Evolutionary conservation across 1,140 invertebrate genomes (phyloP).

Genomic region (Episyrphus balteatus): DNA sequence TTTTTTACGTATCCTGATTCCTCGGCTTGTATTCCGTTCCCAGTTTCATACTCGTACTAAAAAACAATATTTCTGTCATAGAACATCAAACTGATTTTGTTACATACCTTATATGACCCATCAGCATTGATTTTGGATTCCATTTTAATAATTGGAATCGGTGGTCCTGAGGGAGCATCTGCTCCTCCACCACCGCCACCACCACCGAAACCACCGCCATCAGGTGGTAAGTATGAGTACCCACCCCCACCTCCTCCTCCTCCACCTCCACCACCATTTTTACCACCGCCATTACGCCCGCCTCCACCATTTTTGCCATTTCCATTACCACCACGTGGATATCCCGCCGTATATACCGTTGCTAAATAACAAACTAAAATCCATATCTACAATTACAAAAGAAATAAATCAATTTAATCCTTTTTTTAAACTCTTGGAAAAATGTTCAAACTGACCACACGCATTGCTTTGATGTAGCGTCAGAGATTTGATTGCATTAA

Average conservation of each 20-base stretch:
- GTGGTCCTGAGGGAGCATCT: constrained; percentile 1
- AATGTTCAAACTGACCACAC: too few relatives aligned
- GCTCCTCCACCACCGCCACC: constrained; percentile 4
- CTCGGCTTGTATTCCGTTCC: constrained; percentile 54
- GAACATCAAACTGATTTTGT: background rate
- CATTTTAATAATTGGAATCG: constrained; percentile 48
- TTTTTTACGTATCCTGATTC: constrained; percentile 58
- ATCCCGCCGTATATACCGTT: background rate
- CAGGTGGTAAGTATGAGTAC: constrained; percentile 18
- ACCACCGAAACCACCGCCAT: constrained; percentile 10
- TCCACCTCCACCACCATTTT: constrained; percentile 5
- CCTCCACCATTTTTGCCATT: constrained; percentile 9
- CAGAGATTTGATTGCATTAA: too few relatives aligned
- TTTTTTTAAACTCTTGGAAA: background rate
- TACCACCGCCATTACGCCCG: constrained; percentile 4
- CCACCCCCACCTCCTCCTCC: constrained; percentile 20
- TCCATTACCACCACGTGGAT: background rate
- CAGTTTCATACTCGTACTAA: constrained; percentile 46
- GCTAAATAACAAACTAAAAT: background rate
- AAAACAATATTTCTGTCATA: background rate
- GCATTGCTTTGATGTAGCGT: too few relatives aligned
- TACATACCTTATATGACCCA: constrained; percentile 44
- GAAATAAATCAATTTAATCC: background rate
- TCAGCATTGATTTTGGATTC: constrained; percentile 50
- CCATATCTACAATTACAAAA: background rate